phyloP scores from a whole-genome alignment of 2,113 vertebrate genomes.

The Brevimyrus niger region DNA sequence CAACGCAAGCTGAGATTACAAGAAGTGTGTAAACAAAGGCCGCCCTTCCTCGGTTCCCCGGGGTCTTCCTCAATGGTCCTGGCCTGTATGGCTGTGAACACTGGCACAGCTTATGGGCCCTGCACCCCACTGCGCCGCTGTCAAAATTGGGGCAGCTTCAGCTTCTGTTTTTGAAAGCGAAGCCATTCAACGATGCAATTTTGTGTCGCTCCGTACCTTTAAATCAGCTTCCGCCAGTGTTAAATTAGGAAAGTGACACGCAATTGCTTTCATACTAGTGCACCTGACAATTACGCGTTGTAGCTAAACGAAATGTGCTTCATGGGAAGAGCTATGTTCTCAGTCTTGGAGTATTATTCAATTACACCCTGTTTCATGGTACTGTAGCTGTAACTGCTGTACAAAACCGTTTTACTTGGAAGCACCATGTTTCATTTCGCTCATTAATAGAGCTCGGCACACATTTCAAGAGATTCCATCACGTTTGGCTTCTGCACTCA shows the following conservation, averaged over 20 bases:
- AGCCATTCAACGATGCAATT: background rate
- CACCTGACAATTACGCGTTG: background rate
- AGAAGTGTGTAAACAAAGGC: constrained; percentile 25
- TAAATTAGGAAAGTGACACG: background rate
- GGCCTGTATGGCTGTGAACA: background rate
- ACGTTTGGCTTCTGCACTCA: background rate
- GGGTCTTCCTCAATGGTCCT: background rate
- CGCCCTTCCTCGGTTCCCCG: background rate
- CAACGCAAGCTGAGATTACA: constrained; percentile 32
- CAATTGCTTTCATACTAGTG: background rate
- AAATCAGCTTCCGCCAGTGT: background rate
- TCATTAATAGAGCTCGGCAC: background rate
- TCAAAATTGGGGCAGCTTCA: background rate
- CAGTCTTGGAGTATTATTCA: background rate
- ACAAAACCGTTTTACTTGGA: background rate
- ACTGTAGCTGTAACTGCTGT: background rate
- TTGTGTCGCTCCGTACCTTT: background rate
- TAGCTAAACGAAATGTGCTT: background rate
- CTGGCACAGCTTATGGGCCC: background rate
- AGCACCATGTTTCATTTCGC: background rate
- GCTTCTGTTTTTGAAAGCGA: background rate
- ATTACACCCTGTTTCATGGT: background rate
- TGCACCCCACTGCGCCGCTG: background rate
- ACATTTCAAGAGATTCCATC: background rate
- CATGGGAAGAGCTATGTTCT: background rate